phyloP scores from a whole-genome alignment of 2,797 vertebrate species.

The Otus scops region DNA sequence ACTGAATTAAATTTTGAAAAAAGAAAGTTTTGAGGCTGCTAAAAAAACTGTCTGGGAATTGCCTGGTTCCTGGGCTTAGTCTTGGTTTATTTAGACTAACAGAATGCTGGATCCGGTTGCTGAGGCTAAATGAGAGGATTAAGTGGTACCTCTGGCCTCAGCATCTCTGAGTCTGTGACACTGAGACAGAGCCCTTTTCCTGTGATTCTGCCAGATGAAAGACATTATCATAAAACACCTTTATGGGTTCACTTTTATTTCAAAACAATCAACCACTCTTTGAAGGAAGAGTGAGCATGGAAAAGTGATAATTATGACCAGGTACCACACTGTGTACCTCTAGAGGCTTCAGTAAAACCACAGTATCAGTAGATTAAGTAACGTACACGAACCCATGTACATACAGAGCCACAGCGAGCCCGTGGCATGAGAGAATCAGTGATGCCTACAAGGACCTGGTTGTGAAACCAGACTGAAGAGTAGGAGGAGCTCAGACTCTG shows the following conservation, averaged over 20 bases:
- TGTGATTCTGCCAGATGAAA: background rate
- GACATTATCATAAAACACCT: rapidly evolving
- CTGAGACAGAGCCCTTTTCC: rapidly evolving
- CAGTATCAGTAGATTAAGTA: rapidly evolving
- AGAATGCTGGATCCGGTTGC: background rate
- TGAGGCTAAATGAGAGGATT: background rate
- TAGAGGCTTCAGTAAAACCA: background rate
- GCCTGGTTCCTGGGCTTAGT: background rate
- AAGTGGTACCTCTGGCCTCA: background rate
- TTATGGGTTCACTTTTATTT: background rate
- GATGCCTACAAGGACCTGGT: background rate
- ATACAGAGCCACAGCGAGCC: rapidly evolving
- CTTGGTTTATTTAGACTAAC: no score
- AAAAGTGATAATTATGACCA: background rate
- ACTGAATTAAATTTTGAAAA: background rate
- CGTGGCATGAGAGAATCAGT: rapidly evolving
- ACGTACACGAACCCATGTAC: rapidly evolving
- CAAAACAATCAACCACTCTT: background rate
- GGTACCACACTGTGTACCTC: rapidly evolving
- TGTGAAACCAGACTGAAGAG: background rate
- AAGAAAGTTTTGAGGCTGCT: background rate
- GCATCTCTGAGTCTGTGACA: background rate
- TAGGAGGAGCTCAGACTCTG: background rate
- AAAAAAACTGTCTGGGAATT: background rate
- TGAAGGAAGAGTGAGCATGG: rapidly evolving